phyloP scores from a whole-genome alignment of 2,888 invertebrate genomes.

The Elaeidobius kamerunicus region DNA sequence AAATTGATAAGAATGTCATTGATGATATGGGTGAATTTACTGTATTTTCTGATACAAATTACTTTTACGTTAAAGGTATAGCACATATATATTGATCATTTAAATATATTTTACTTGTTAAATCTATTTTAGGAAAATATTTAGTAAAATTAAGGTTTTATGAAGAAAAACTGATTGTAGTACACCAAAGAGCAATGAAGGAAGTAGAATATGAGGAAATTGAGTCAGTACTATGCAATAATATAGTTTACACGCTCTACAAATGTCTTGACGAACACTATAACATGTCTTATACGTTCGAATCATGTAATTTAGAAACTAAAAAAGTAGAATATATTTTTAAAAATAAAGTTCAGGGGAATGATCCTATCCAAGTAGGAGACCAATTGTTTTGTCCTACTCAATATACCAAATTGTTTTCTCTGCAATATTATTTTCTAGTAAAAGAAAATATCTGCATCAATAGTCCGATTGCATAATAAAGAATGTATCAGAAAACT shows the following conservation, averaged over 20 bases:
- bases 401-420: constrained; percentile 15
- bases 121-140: constrained; percentile 21
- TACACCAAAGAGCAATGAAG: constrained; percentile 1
- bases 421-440: constrained; percentile 8
- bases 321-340: constrained; percentile 12
- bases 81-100: too few relatives aligned
- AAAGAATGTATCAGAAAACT: too few relatives aligned
- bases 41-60: constrained; percentile 13
- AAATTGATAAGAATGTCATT: constrained; percentile 6
- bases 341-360: constrained; percentile 5
- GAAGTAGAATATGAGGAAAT: constrained; percentile 19
- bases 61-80: constrained; percentile 24
- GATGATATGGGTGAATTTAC: constrained; percentile 15
- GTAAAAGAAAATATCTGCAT: constrained; percentile 17
- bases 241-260: constrained; percentile 20
- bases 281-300: constrained; percentile 7
- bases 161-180: not conserved
- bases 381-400: constrained; percentile 2
- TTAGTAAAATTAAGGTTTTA: constrained; percentile 12
- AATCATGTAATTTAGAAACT: constrained; percentile 11
- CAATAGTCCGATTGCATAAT: constrained; percentile 2
- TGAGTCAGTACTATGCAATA: constrained; percentile 15
- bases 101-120: too few relatives aligned
- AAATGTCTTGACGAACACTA: constrained; percentile 15
- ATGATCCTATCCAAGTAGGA: constrained; percentile 8